These are phyloP conservation scores for Leptoclinus maculatus DNA, from an alignment of 2,797 vertebrate species.

Conservation along the genomic window DNA sequence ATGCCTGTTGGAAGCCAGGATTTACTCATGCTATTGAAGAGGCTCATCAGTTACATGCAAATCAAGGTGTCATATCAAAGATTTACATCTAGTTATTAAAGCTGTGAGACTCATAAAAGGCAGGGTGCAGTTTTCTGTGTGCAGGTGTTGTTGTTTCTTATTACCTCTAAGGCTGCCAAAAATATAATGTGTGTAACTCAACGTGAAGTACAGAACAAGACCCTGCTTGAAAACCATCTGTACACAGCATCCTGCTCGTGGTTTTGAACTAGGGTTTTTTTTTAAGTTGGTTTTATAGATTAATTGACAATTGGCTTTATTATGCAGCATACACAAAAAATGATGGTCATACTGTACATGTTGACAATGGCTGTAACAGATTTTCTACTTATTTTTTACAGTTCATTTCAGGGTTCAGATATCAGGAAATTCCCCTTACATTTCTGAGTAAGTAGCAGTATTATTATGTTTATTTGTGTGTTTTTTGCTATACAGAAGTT, in stretches of 20 bases:
- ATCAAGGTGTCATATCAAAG: slow-evolving; percentile 88
- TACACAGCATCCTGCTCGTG: background rate
- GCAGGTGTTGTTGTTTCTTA: background rate
- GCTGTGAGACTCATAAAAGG: background rate
- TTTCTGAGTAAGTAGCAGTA: slow-evolving; percentile 90
- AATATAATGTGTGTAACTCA: background rate
- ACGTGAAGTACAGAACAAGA: slow-evolving; percentile 9
- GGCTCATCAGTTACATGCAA: slow-evolving; percentile 90
- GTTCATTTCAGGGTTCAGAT: slow-evolving; percentile 91
- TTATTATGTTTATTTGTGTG: background rate
- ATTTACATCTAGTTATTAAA: background rate
- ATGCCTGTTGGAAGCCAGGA: slow-evolving; percentile 92
- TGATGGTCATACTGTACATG: background rate
- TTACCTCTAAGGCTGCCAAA: slow-evolving; percentile 4
- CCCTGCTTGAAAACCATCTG: slow-evolving; percentile 4
- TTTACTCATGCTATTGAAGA: slow-evolving; percentile 87
- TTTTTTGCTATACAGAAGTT: background rate
- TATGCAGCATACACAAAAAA: background rate
- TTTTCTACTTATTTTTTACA: slow-evolving; percentile 67
- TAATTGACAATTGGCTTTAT: background rate
- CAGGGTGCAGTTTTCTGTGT: slow-evolving; percentile 16
- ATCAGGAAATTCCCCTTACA: slow-evolving; percentile 93
- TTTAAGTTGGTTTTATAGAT: background rate
- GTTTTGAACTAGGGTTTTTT: background rate
- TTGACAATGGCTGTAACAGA: background rate